Evolutionary conservation across 2,113 vertebrate species (phyloP).

Genomic region (Chloropsis cyanopogon): DNA sequence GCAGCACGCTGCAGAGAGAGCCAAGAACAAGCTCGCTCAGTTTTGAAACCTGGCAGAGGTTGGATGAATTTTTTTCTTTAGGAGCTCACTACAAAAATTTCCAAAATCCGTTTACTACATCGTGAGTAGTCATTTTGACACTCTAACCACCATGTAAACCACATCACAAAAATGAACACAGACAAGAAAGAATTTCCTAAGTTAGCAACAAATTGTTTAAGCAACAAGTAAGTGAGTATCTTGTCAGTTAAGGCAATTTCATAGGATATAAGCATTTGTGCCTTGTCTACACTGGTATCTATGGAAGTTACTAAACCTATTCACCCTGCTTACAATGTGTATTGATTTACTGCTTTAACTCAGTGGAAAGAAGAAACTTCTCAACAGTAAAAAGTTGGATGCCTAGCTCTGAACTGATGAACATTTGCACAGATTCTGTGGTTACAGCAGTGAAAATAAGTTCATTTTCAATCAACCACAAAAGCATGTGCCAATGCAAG

Average conservation of each 20-base stretch:
- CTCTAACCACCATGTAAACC: background rate
- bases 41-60: constrained; percentile 36
- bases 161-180: background rate
- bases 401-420: background rate
- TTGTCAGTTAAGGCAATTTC: background rate
- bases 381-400: background rate
- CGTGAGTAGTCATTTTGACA: background rate
- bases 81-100: background rate
- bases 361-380: background rate
- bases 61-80: background rate
- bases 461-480: background rate
- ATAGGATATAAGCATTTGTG: background rate
- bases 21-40: background rate
- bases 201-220: background rate
- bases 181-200: background rate
- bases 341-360: background rate
- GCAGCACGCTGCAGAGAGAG: background rate
- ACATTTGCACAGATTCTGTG: background rate
- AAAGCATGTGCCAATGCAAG: background rate
- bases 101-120: background rate
- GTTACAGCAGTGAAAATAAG: background rate
- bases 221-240: background rate
- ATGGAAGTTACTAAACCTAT: background rate
- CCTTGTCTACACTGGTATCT: background rate
- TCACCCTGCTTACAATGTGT: background rate